Evolutionary conservation across 2,888 invertebrate species (phyloP).

Genomic region (Mythimna loreyi): DNA sequence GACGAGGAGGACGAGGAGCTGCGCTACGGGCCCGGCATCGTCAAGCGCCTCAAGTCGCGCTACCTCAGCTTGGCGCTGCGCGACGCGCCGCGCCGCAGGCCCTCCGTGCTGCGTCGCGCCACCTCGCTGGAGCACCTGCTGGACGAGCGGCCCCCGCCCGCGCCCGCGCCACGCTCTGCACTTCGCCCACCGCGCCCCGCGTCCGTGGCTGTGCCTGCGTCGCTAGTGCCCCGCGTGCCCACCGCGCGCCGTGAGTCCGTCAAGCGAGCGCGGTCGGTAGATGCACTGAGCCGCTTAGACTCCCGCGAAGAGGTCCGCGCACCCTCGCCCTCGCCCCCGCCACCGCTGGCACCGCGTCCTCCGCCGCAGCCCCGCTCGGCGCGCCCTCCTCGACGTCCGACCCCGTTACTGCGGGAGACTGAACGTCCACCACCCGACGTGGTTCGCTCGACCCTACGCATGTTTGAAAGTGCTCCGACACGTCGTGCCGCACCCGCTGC

Average conservation of each 20-base stretch:
- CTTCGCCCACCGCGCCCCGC: conserved; percentile 75
- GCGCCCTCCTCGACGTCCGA: conserved; percentile 85
- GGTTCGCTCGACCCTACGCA: conserved; percentile 95
- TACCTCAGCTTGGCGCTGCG: conserved; percentile 96
- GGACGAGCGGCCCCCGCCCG: conserved; percentile 91
- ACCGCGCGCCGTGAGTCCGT: conserved; percentile 91
- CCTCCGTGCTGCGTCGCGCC: conserved; percentile 94
- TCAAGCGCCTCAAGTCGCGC: conserved; percentile 96
- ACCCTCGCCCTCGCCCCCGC: conserved; percentile 87
- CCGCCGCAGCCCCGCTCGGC: conserved; percentile 86
- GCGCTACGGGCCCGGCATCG: conserved; percentile 97
- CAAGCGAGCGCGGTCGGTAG: conserved; percentile 96
- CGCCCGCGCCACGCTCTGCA: conserved; percentile 70
- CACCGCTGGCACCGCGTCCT: conserved; percentile 72
- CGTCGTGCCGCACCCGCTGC: conserved; percentile 88
- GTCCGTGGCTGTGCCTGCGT: conserved; percentile 73
- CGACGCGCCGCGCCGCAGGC: conserved; percentile 93
- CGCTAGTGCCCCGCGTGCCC: conserved; percentile 66
- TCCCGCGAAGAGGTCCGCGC: conserved; percentile 91
- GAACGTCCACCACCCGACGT: conserved; percentile 96
- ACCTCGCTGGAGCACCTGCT: conserved; percentile 96
- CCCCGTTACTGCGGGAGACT: conserved; percentile 90
- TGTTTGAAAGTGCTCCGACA: conserved; percentile 94
- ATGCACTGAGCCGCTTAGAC: conserved; percentile 94
- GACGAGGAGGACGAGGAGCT: conserved; percentile 93